Evolutionary conservation across 2,113 vertebrate species (phyloP), one percentile per base, ranked within the genome.

Genomic region (Dasyurus viverrinus): DNA sequence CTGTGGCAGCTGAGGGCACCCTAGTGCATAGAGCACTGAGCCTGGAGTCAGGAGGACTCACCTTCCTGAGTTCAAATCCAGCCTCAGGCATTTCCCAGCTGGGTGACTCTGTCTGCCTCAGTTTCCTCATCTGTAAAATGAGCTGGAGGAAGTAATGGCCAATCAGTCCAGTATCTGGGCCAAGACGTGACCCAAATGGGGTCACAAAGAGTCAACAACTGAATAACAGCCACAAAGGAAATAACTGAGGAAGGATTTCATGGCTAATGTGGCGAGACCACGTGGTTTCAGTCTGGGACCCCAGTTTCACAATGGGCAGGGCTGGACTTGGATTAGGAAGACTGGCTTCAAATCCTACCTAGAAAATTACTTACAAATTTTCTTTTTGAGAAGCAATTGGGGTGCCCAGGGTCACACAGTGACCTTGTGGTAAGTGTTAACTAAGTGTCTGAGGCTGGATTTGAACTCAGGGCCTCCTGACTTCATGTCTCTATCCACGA

Each of bases 171-270:
- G 16, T 84, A 84, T 42, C 68, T 84, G 22, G 42, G 19, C n/a
- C 68, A 84, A 8, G 16, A n/a, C 8, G 8, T 52, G 42, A 7
- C n/a, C 68, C n/a, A 84, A 42, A 68, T 23, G n/a, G 16, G 16
- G 19, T 42, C 36, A n/a, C 27, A 19, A 84, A 84, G 36, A 42
- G n/a, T 22, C 30, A 36, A 76, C 36, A n/a, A n/a, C 36, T 76
- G 4, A 76, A 36, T 36, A n/a, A n/a, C 60, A 19, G 91, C 90
- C 90, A 91, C 92, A 52, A 94, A 91, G 94, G 93, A 96, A 95
- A 93, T 47, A 30, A 16, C 30, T n/a, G 30, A 68, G 30, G 14
- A 68, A 68, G 30, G 36, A 68, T 68, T 42, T 84, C n/a, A 84
- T 8, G 19, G 68, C 68, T 42, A 84, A 92, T 53, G 57, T 8